Base-by-base conservation (phyloP, 2,888 invertebrate genomes). In the Steinernema scapterisci region DNA sequence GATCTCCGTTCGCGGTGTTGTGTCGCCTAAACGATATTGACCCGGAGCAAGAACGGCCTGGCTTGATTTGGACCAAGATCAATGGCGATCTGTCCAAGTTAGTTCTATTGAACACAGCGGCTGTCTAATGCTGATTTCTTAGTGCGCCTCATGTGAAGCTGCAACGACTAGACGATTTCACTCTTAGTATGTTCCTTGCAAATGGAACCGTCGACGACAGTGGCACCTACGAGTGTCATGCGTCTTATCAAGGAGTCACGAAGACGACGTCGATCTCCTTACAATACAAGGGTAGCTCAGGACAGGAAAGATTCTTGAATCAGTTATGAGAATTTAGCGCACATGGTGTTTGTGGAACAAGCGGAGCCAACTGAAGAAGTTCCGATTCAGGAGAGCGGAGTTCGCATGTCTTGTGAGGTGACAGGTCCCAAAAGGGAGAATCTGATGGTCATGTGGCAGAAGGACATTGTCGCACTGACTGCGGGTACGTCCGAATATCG, bases 391-490 rank as follows among this genome's bases (percentile, higher is more conserved):
- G 63, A 16, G 9, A 25, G 16, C 63, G 63, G 3, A 16, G 63
- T n/a, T 13, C 27, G 63, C 1, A 25, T 63, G 23, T 38, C 63
- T 27, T 63, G 63, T n/a, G 27, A 31, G 16, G 63, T 63, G 31
- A 31, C 6, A 1, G 63, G 63, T n/a, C 11, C 31, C 16, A 63
- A 38, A 16, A 5, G 27, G 16, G 31, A 63, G 16, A 63, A 27
- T 31, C 16, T 63, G 1, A 63, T 63, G 63, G 63, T 63, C 16
- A 63, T 63, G 63, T 63, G 63, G 63, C 63, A 63, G n/a, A 63
- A 63, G 31, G 63, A 63, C 63, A 63, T 63, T n/a, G 63, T 63
- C 19, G 63, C 63, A 13, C 27, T 63, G 27, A 63, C 63, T 31
- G 63, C 23, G 11, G 25, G 63, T 63, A 27, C 13, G 48, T 13